Evolutionary conservation across 2,113 vertebrate genomes (phyloP).

Genomic region (Ceuthmochares aereus): DNA sequence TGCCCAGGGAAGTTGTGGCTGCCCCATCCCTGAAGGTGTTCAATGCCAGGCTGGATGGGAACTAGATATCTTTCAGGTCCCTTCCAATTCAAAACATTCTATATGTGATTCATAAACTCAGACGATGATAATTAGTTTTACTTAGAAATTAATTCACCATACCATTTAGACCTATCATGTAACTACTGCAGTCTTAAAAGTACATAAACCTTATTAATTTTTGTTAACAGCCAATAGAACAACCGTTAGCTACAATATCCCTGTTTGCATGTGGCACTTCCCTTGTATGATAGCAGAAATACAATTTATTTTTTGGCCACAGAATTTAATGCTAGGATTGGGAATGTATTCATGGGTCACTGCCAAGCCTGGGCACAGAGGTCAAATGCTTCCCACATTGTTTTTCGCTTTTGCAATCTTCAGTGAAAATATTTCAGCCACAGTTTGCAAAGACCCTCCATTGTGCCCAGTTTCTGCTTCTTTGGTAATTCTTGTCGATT

Average conservation of each 20-base stretch:
- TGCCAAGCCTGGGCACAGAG: neutral
- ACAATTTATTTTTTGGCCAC: neutral
- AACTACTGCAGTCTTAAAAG: neutral
- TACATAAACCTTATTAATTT: neutral
- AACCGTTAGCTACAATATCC: neutral
- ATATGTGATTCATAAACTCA: neutral
- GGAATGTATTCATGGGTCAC: neutral
- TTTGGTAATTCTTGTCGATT: neutral
- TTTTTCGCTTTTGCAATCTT: neutral
- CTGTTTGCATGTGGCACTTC: neutral
- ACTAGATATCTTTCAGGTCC: no score
- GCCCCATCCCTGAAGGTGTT: no score
- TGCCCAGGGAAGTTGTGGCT: no score
- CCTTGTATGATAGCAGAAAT: neutral
- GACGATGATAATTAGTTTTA: neutral
- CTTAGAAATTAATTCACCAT: neutral
- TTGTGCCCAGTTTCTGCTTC: neutral
- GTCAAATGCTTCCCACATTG: neutral
- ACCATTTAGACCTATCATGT: neutral
- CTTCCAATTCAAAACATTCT: no score
- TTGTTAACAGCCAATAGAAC: neutral
- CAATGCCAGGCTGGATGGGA: no score
- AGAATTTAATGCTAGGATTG: neutral
- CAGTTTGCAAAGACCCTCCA: neutral
- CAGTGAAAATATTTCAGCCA: neutral